These are phyloP conservation scores for Stomatorhinus ivindoensis DNA, from an alignment of 2,113 vertebrate genomes.

Conservation along the genomic window DNA sequence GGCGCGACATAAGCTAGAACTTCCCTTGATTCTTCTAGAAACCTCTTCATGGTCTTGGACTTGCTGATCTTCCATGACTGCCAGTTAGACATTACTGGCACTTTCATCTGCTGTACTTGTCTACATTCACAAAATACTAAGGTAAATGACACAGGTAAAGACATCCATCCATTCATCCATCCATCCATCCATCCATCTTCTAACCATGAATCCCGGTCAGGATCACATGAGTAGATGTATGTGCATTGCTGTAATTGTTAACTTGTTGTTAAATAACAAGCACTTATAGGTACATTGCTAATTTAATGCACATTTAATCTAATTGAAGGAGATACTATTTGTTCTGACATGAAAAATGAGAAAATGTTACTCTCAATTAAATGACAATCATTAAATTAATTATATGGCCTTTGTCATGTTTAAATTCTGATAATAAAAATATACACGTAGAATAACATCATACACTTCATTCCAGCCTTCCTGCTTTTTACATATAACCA, in stretches of 20 bases:
- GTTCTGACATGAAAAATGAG: not conserved
- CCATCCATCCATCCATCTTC: not conserved
- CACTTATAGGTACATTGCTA: not conserved
- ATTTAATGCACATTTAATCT: not conserved
- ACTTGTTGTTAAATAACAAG: not conserved
- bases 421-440: not conserved
- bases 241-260: not conserved
- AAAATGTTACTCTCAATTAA: not conserved
- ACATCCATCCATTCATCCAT: not conserved
- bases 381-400: not conserved
- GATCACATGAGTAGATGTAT: not conserved
- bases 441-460: not conserved
- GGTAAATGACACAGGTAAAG: not conserved
- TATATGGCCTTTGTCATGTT: not conserved
- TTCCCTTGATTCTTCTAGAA: conserved; percentile 23
- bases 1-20: conserved; percentile 39
- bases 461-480: not conserved
- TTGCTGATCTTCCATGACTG: conserved; percentile 50
- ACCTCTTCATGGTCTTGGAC: conserved; percentile 33
- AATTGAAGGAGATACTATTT: not conserved
- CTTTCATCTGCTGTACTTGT: conserved; percentile 52
- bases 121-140: conserved; percentile 35
- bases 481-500: not conserved
- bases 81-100: conserved; percentile 40
- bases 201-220: not conserved